These are phyloP conservation scores for Oppia nitens DNA, from an alignment of 1,140 invertebrate genomes.

Conservation along the genomic window DNA sequence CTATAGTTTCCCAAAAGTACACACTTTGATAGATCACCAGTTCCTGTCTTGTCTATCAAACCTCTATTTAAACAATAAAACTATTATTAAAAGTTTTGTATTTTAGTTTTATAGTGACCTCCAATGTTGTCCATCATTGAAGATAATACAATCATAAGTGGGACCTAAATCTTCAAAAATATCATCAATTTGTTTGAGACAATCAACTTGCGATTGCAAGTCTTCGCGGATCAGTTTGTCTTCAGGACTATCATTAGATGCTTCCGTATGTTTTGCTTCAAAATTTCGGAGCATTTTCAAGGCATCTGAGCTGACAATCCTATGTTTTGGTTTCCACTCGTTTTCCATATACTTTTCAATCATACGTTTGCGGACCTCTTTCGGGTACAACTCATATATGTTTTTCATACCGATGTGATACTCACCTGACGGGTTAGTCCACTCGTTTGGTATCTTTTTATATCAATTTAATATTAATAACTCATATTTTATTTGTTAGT, in stretches of 20 bases:
- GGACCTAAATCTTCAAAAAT: conserved; percentile 71
- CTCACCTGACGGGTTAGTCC: conserved; percentile 50
- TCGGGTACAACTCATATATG: conserved; percentile 69
- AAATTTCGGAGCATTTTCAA: conserved; percentile 44
- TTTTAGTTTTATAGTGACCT: too few relatives aligned
- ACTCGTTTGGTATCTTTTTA: conserved; percentile 66
- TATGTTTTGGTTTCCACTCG: conserved; percentile 66
- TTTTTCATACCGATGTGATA: conserved; percentile 58
- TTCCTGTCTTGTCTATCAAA: conserved; percentile 68
- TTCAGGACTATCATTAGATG: conserved; percentile 29
- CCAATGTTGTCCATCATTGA: conserved; percentile 64
- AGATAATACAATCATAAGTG: conserved; percentile 82
- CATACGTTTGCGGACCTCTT: conserved; percentile 62
- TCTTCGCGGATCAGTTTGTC: conserved; percentile 80
- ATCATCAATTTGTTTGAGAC: conserved; percentile 62
- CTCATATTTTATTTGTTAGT: too few relatives aligned
- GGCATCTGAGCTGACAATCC: conserved; percentile 52
- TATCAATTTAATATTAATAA: too few relatives aligned
- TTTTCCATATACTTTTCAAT: conserved; percentile 61
- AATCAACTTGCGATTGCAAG: conserved; percentile 63
- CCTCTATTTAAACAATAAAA: conserved; percentile 39
- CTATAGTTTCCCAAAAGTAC: conserved; percentile 67
- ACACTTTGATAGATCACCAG: conserved; percentile 56
- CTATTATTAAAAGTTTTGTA: conserved; percentile 7
- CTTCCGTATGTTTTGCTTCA: conserved; percentile 25